Conservation (phyloP, 2,888 invertebrate species). For the Ophioninae sp. region DNA sequence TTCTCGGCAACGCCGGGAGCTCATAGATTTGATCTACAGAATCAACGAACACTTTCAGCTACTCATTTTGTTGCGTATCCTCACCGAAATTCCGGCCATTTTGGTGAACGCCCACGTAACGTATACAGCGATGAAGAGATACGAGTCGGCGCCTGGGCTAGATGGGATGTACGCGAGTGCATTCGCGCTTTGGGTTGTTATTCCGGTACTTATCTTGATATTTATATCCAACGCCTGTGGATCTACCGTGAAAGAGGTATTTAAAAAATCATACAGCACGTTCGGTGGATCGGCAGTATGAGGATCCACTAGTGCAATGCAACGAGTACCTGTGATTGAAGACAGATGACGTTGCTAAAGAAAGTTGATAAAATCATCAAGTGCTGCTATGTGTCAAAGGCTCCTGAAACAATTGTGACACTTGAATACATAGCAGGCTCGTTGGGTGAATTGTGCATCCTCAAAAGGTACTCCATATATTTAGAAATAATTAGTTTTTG, state of each 20-base stretch:
- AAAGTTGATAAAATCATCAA: no score
- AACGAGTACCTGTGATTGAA: not conserved
- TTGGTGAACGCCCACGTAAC: conserved; percentile 1
- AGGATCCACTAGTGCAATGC: not conserved
- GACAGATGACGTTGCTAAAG: not conserved
- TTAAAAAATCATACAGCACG: not conserved
- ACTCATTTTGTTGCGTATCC: conserved; percentile 8
- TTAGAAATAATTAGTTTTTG: no score
- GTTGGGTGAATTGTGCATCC: no score
- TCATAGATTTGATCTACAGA: conserved; percentile 18
- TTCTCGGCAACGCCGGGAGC: conserved; percentile 25
- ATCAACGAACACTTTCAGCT: conserved; percentile 17
- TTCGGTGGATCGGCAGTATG: not conserved
- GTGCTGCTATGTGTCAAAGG: no score
- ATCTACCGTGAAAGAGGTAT: conserved; percentile 19
- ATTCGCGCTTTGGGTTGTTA: not conserved
- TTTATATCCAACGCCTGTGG: conserved; percentile 17
- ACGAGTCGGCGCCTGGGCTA: not conserved
- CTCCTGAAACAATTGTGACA: no score
- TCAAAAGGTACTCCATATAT: no score
- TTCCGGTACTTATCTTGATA: not conserved
- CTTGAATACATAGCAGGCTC: no score
- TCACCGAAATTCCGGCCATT: not conserved
- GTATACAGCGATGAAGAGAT: not conserved
- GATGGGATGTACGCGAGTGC: not conserved